Base-by-base conservation (phyloP, 2,113 vertebrate genomes). In the Microcebus jonahi region DNA sequence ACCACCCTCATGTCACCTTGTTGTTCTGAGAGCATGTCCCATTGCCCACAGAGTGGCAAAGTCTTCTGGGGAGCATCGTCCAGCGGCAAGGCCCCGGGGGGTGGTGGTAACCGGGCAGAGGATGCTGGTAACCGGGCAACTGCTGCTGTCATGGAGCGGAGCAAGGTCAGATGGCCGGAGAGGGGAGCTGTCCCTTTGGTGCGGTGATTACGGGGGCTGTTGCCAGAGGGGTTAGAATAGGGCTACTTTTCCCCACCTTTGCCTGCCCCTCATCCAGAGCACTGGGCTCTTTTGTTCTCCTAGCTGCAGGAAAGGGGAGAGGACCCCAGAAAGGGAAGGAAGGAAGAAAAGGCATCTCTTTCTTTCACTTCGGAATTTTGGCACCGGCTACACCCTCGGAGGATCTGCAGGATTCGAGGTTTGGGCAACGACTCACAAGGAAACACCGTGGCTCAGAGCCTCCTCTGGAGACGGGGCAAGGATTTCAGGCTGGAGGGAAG, bases 91-190 rank as follows among this genome's bases (percentile, higher is more conserved):
- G 59, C 25, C 25, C 9, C 45, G 45, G 48, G 5, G 25, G 29
- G 14, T 6, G 9, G 50, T 77, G 45, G n/a, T 48, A 48, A 48
- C 48, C 48, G 61, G 77, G 42, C 27, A 88, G 23, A 9, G 8
- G 1, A 2, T 8, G 4, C 81, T 8, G 0, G 1, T 1, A n/a
- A 45, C 21, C 13, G 17, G 55, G n/a, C n/a, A 65, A 36, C 12
- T 48, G 45, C 6, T 39, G 9, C 27, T 83, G 89, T 87, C 20
- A n/a, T 2, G 39, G 12, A 1, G 13, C 3, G 39, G 12, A 1
- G 13, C 8, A 5, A 9, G 5, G 21, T 55, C 27, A 11, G 25
- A 4, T 27, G 53, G 4, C 67, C 86, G 14, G 6, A 65, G 31
- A 57, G 6, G 45, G 27, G 50, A 39, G 17, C 42, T 12, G 42